Base-by-base conservation (phyloP, 64 coral and sea anemone genomes). In the Exaiptasia diaphana region DNA sequence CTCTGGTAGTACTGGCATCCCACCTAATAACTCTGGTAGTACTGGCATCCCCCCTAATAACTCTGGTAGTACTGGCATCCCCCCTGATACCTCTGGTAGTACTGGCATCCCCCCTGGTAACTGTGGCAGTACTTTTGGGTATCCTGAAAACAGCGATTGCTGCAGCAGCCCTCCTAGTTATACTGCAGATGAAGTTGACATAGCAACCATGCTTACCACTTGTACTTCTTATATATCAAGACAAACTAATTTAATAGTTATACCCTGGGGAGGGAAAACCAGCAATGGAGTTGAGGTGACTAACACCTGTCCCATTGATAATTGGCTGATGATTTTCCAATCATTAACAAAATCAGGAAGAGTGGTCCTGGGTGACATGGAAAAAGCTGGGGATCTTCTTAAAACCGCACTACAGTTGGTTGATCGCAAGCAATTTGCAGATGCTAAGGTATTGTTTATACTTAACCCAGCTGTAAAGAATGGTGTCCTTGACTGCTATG, bases 241-340 rank as follows among this genome's bases (percentile, higher is more conserved):
- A 48, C 22, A 32, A 18, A 41, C 41, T 76, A 50, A 76, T 34
- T 76, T 76, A n/a, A 76, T 28, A 49, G 73, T 52, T 21, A 50
- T 76, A 50, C 73, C 73, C n/a, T 76, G 73, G 73, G 42, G 39
- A 43, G 70, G 70, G 22, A 42, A 21, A 73, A 73, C 70, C 40
- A 41, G 34, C 20, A 29, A 44, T 49, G 44, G 45, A 25, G 18
- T 52, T 50, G 23, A 76, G 26, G 25, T 76, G 73, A 45, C 53
- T 49, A 76, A 76, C 34, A 76, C 45, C 17, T 50, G n/a, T 50
- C 45, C n/a, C 33, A 45, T 76, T 50, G 72, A 76, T 20, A 76
- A 76, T 39, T 53, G 41, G 72, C 68, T 76, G n/a, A 76, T 76
- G 72, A 46, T 76, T 50, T 76, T 76, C 45, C 73, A 76, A 27